Evolutionary conservation across 2,888 invertebrate species (phyloP), one percentile per base, ranked within the genome.

Genomic region (Acleris holmiana): DNA sequence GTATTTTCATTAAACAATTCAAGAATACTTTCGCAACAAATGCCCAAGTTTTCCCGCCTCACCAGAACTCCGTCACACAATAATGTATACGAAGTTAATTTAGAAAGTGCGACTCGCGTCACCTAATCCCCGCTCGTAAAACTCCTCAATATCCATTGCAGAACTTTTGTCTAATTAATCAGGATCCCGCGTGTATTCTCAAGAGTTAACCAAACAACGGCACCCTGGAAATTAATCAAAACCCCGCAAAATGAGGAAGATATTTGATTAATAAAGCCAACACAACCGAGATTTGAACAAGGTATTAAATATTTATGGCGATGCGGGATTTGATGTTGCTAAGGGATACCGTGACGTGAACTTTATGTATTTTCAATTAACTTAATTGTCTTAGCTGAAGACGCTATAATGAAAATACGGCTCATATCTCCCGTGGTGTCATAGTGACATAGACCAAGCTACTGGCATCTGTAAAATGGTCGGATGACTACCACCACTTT

Each of bases 161-260:
- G 66, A 67, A 70, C 69, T 68, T 74, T 73, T 68, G 66, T 66
- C 63, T 67, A 69, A 74, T 75, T 75, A 74, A 76, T 71, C 69
- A 72, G 72, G 70, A 67, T 71, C 55, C 50, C 50, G 59, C 66
- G 64, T 65, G 57, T 53, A 54, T 41, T 59, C 66, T 63, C 62
- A 19, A 61, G 65, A 61, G 68, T 56, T 67, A 60, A 63, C 67
- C 67, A 69, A 68, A 68, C 68, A 67, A 63, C 56, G 49, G 41
- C 48, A 59, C 54, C 47, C 59, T 63, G 46, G 58, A 73, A 74
- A 75, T 76, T 75, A 78, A 74, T 76, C 71, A 73, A 56, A 62
- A 41, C 25, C 53, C 41, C 56, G 25, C 50, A 51, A 59, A 64
- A 46, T 47, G 56, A 47, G 67, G 35, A 47, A 46, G 47, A 44